Evolutionary conservation across 2,113 vertebrate species (phyloP).

Genomic region (Notarius lentiginosus): DNA sequence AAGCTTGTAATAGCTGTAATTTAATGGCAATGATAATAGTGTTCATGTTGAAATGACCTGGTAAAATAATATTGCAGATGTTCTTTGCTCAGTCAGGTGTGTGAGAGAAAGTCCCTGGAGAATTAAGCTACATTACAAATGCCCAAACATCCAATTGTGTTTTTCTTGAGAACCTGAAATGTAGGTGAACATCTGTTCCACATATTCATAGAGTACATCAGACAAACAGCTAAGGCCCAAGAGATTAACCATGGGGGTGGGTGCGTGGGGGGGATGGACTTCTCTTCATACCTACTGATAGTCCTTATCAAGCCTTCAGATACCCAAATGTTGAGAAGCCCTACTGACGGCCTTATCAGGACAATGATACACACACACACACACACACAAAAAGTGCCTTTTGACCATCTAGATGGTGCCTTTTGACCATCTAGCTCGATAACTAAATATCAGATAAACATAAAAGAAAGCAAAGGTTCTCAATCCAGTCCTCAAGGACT

Average conservation of each 20-base stretch:
- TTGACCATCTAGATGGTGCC: not conserved
- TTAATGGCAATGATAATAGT: conserved; percentile 14
- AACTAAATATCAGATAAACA: not conserved
- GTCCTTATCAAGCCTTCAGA: not conserved
- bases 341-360: not conserved
- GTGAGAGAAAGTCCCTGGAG: not conserved
- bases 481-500: not conserved
- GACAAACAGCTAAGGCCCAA: not conserved
- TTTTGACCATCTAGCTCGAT: not conserved
- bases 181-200: conserved; percentile 18
- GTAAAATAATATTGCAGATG: not conserved
- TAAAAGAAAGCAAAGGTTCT: not conserved
- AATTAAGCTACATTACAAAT: conserved; percentile 8
- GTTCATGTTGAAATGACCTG: not conserved
- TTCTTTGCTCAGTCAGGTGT: not conserved
- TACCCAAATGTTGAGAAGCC: not conserved
- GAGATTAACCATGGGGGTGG: not conserved
- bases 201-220: conserved; percentile 13
- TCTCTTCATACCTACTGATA: not conserved
- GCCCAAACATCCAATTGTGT: not conserved
- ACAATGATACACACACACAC: not conserved
- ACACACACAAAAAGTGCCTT: not conserved
- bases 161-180: conserved; percentile 1
- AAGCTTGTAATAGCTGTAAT: conserved; percentile 3
- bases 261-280: no score